Base-by-base conservation (phyloP, 2,113 vertebrate species). In the Ciconia stormi region DNA sequence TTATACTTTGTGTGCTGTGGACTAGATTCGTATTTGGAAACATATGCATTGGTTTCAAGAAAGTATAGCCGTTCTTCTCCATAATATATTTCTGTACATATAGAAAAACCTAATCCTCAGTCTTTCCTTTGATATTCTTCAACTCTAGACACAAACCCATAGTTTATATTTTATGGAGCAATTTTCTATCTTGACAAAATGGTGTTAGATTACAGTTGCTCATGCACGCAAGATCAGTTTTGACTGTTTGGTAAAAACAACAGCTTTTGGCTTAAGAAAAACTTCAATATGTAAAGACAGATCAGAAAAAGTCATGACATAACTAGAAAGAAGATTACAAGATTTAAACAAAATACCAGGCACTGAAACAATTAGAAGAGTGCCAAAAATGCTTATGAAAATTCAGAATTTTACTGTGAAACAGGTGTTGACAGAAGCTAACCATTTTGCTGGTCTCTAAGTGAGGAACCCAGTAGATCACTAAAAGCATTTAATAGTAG, bases 401-500 rank as follows among this genome's bases (percentile, higher is more conserved):
- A 62, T 70, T 79, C 23, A 11, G 29, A 97, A 94, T 93, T 95
- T 92, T 93, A 66, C 76, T 94, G 30, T 82, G 71, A 96, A 97
- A 62, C 74, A 65, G 50, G 71, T 94, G 79, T 95, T 98, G 89
- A 97, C 79, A 95, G 84, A 97, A 97, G 40, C 40, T 89, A 87
- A 94, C 65, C 74, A 67, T 95, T 97, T 97, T 94, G 92, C 90
- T 82, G 79, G 67, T 88, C 76, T 95, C 66, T 94, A 96, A 89
- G 82, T 91, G 77, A 97, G 62, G 65, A 92, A 89, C 85, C 78
- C 69, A 71, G 19, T 61, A 95, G 96, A 98, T 97, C 52, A 82
- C 76, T 83, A 89, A 94, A 91, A 97, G 70, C 53, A 91, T 97
- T 97, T 97, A 95, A 74, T 96, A 91, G 44, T 92, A 62, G 74